Evolutionary conservation across 1,140 invertebrate species (phyloP).

Genomic region (Sycophila sp.): DNA sequence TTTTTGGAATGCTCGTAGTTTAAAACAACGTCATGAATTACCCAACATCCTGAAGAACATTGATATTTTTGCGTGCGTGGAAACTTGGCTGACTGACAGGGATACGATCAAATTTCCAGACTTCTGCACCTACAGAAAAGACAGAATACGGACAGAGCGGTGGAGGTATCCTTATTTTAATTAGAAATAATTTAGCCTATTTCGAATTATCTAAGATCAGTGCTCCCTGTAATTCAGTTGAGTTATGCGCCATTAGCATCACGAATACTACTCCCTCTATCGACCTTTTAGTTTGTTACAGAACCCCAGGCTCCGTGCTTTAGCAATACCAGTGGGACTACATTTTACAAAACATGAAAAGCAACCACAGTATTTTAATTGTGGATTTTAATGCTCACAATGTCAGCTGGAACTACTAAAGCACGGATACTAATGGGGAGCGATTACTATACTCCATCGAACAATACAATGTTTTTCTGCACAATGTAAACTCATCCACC

Average conservation of each 20-base stretch:
- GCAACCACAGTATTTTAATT: not conserved
- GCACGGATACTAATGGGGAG: not conserved
- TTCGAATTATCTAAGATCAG: too few species aligned
- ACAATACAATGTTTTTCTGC: not conserved
- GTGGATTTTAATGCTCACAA: conserved; percentile 20
- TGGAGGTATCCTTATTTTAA: not conserved
- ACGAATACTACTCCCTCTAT: too few species aligned
- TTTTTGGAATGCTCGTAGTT: not conserved
- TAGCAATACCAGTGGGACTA: not conserved
- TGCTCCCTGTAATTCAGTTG: too few species aligned
- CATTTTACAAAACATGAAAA: not conserved
- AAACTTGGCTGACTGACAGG: not conserved
- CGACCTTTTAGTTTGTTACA: too few species aligned
- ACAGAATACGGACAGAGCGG: not conserved
- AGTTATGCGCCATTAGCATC: too few species aligned
- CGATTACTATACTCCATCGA: not conserved
- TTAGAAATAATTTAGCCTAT: not conserved
- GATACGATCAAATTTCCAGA: not conserved
- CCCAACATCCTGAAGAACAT: not conserved
- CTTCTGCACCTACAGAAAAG: not conserved
- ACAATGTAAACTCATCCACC: not conserved
- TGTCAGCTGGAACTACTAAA: not conserved
- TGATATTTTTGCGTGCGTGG: too few species aligned
- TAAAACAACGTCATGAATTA: not conserved
- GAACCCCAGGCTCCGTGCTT: not conserved